Base-by-base conservation (phyloP, 2,797 vertebrate species). In the Hipposideros larvatus region DNA sequence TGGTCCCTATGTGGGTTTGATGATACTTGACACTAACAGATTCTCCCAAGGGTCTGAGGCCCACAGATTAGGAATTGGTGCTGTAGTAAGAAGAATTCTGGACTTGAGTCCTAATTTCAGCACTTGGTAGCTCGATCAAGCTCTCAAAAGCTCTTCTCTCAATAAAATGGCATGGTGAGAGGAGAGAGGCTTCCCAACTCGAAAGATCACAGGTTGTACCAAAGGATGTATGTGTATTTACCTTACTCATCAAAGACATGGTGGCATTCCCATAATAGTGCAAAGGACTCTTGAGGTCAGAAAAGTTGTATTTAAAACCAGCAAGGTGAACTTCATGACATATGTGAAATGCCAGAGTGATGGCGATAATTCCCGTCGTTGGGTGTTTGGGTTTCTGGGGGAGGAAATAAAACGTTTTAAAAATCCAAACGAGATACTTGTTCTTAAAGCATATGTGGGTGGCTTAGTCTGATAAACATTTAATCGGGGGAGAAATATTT, bases 191-290 rank as follows among this genome's bases (percentile, higher is more conserved):
- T 91, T 93, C 59, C 48, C 22, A 48, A 73, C 24, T 34, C 16
- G n/a, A 34, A 66, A 73, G 26, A 24, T 75, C 53, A 85, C 79
- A 41, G 21, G 53, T 55, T 19, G 19, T 21, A 21, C 46, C 31
- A 48, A 55, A 78, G 15, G 24, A 28, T 16, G 11, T 28, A 61
- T 28, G 43, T 48, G 74, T 13, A 15, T 6, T 98, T 99, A 99
- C 99, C 99, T 98, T 96, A 63, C 94, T 98, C 99, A 99, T 99
- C 96, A 98, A 94, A 97, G 98, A 98, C 99, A 99, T 99, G 13
- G 98, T 99, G 4, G 98, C 98, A 2, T 98, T 99, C 65, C 99
- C 99, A 0, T 99, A 99, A 97, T 99, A 99, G 94, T 99, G 99
- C 97, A 99, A 98, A 95, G 98, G 98, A 87, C 98, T 98, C 53